A percentile compares a stretch with the other conserved stretches of the same genome.
Conservation (phyloP, 2,888 invertebrate species). For the Caenorhabditis becei region DNA sequence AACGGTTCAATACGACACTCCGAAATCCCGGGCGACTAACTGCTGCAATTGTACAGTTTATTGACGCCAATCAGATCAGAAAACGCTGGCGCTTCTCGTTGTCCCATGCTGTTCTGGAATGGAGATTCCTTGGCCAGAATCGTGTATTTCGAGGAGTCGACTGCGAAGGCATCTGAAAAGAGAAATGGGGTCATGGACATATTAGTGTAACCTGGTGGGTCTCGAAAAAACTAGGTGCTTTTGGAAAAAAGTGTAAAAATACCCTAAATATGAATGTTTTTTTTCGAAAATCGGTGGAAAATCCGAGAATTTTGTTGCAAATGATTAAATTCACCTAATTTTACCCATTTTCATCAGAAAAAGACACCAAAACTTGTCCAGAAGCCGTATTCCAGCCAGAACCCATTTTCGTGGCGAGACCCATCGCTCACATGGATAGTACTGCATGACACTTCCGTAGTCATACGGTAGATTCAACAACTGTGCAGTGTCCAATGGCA, state of each 20-base stretch:
- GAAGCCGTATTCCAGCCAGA: too few relatives aligned
- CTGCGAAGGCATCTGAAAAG: conserved; percentile 66
- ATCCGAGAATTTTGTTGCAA: too few relatives aligned
- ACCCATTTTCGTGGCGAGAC: too few relatives aligned
- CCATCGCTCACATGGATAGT: conserved; percentile 49
- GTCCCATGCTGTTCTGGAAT: conserved; percentile 66
- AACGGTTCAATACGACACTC: neutral
- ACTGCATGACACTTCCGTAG: conserved; percentile 73
- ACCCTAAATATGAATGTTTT: too few relatives aligned
- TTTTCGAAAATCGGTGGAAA: too few relatives aligned
- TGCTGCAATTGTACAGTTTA: conserved; percentile 56
- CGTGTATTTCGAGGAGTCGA: conserved; percentile 49
- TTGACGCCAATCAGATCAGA: conserved; percentile 66
- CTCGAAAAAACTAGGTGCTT: too few relatives aligned
- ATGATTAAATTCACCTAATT: too few relatives aligned
- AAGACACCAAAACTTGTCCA: too few relatives aligned
- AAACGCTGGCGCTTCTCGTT: conserved; percentile 64
- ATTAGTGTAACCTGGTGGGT: too few relatives aligned
- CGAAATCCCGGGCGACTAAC: conserved; percentile 24
- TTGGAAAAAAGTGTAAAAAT: too few relatives aligned
- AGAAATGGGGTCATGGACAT: too few relatives aligned
- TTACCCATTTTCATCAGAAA: too few relatives aligned
- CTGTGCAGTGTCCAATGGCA: conserved; percentile 49
- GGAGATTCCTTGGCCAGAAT: conserved; percentile 51
- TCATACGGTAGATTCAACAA: conserved; percentile 61